These are phyloP conservation scores for Pollicipes pollicipes DNA, from an alignment of 1,140 invertebrate species.

Conservation along the genomic window DNA sequence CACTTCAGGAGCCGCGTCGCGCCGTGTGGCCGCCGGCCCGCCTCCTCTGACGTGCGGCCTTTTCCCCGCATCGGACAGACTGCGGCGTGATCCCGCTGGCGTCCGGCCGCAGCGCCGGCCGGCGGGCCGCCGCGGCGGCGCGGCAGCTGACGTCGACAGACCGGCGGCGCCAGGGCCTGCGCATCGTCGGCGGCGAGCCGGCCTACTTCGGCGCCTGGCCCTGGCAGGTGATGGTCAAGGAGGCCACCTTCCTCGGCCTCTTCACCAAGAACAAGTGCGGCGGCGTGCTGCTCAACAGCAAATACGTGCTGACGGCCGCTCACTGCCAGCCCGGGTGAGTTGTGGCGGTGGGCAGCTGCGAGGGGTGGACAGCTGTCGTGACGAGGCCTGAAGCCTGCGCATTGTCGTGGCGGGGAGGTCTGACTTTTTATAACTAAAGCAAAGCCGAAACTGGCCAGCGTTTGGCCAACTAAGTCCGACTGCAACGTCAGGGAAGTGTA, in stretches of 20 bases:
- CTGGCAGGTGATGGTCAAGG: conserved; percentile 79
- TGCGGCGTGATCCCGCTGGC: not conserved
- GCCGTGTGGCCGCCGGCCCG: not conserved
- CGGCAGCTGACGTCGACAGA: not conserved
- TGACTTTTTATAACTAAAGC: too few relatives aligned
- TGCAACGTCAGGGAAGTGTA: too few relatives aligned
- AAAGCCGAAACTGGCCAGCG: too few relatives aligned
- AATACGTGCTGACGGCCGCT: conserved; percentile 72
- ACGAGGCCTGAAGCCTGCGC: not conserved
- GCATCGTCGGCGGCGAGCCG: conserved; percentile 77
- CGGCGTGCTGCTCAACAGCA: conserved; percentile 67
- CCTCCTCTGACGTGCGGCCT: not conserved
- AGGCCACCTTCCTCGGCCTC: conserved; percentile 78
- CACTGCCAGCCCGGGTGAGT: conserved; percentile 82
- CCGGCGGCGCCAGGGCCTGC: conserved; percentile 13
- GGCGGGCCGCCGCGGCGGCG: not conserved
- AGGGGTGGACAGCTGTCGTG: not conserved
- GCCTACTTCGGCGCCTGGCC: conserved; percentile 74
- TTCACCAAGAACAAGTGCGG: conserved; percentile 95
- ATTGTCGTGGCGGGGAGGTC: too few relatives aligned
- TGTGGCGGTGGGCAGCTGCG: not conserved
- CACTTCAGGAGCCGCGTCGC: not conserved
- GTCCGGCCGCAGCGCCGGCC: not conserved
- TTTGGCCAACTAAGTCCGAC: too few relatives aligned
- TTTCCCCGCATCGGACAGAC: too few relatives aligned